These are phyloP conservation scores for Polydrusus pterygomalis DNA, from an alignment of 2,888 invertebrate genomes.

Conservation along the genomic window DNA sequence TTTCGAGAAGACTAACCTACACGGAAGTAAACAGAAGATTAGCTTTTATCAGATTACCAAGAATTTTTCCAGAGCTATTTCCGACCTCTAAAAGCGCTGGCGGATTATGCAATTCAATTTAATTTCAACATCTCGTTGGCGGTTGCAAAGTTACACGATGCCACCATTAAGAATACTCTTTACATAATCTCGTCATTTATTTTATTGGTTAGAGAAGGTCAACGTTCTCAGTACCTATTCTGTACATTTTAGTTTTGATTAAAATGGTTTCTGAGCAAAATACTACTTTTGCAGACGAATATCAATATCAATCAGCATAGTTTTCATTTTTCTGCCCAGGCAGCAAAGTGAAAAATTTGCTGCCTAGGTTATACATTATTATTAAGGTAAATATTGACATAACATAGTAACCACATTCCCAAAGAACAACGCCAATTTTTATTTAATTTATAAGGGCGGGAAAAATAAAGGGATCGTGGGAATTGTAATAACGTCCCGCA, in stretches of 20 bases:
- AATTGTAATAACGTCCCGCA: too few relatives aligned
- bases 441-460: too few relatives aligned
- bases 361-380: too few relatives aligned
- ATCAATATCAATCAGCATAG: too few relatives aligned
- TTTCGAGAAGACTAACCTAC: slow-evolving; percentile 6
- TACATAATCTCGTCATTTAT: slow-evolving; percentile 62
- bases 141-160: slow-evolving; percentile 53
- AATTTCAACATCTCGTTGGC: slow-evolving; percentile 28
- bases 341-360: too few relatives aligned
- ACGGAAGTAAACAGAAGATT: slow-evolving; percentile 23
- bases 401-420: too few relatives aligned
- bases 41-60: slow-evolving; percentile 21
- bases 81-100: slow-evolving; percentile 5
- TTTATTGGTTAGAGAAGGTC: slow-evolving; percentile 54
- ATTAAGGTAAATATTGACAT: too few relatives aligned
- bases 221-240: neutral
- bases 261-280: too few relatives aligned
- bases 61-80: slow-evolving; percentile 10
- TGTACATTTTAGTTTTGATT: neutral
- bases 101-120: slow-evolving; percentile 62
- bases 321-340: too few relatives aligned
- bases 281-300: too few relatives aligned
- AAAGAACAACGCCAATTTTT: too few relatives aligned
- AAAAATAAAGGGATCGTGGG: too few relatives aligned
- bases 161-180: slow-evolving; percentile 60